Base-by-base conservation (phyloP, 2,888 invertebrate species). In the Orthosia cruda region DNA sequence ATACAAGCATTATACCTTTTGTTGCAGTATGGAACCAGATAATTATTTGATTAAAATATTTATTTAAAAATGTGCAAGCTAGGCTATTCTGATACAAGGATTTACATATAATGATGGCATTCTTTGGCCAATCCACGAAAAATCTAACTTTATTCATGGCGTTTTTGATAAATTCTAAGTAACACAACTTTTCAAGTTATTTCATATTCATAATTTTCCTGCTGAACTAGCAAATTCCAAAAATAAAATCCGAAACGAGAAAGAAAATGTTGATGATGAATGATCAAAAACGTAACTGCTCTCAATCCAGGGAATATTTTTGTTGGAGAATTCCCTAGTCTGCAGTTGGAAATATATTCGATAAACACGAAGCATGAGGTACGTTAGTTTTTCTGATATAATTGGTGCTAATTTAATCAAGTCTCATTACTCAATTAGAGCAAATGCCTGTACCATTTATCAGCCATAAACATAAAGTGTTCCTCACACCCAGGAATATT, bases 351-450 rank as follows among this genome's bases (percentile, higher is more conserved):
- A 79, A 55, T 40, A 0, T 40, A 9, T 2, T 23, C 45, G 16
- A 70, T 23, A 49, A 32, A 49, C 11, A 78, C 15, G 2, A 45
- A 18, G 18, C 50, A 45, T 40, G 61, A 20, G 12, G 20, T 3
- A n/a, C 45, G 18, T 55, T 4, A 71, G 26, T n/a, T 57, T 63
- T 50, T 32, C 20, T 50, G 13, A 47, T 23, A 11, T 62, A 80
- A 76, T 80, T 72, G 57, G 62, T 62, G 55, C n/a, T 62, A 80
- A 80, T 80, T 47, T 52, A 80, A 80, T 57, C 16, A 80, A 58
- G n/a, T 23, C 61, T 71, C 61, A 62, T 76, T 72, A 57, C 26
- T 32, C 20, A 57, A 57, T 80, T 71, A 57, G 52, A 52, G 13
- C 50, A 52, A 50, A 57, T 50, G 57, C 50, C 4, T 45, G 45